These are phyloP conservation scores for Gymnodraco acuticeps DNA, from an alignment of 2,797 vertebrate genomes.

Conservation along the genomic window DNA sequence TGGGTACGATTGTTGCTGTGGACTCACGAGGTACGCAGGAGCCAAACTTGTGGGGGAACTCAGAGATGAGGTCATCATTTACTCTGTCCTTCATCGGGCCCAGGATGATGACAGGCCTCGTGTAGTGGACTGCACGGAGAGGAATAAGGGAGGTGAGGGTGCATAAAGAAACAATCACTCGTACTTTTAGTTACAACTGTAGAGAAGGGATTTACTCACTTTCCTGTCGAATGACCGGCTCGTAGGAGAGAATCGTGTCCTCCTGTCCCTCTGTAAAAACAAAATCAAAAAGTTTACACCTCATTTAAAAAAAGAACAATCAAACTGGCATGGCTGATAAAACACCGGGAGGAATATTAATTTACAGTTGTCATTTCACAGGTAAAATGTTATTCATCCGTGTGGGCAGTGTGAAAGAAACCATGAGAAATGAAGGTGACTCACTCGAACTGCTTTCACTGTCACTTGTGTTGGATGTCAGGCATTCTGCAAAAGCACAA, in stretches of 20 bases:
- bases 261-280: constrained; percentile 95
- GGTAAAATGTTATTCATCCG: constrained; percentile 40
- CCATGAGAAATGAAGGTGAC: constrained; percentile 75
- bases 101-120: constrained; percentile 97
- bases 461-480: constrained; percentile 99
- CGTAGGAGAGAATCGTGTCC: constrained; percentile 97
- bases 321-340: neutral
- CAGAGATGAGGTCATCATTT: constrained; percentile 98
- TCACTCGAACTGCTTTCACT: constrained; percentile 99
- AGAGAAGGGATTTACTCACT: constrained; percentile 87
- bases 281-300: constrained; percentile 7
- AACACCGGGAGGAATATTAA: constrained; percentile 17
- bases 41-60: constrained; percentile 99
- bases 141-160: neutral
- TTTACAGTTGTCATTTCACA: constrained; percentile 39
- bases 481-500: constrained; percentile 88
- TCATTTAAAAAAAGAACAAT: constrained; percentile 6
- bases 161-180: neutral
- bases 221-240: constrained; percentile 98
- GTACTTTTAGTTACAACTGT: neutral
- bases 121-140: constrained; percentile 91
- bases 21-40: constrained; percentile 98
- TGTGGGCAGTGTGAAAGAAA: constrained; percentile 49
- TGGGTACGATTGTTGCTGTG: neutral
- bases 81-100: constrained; percentile 97